Percentiles rank a stretch among this genome's conserved stretches.
Conservation (phyloP, 1,140 invertebrate genomes). For the Drosophila repletoides region DNA sequence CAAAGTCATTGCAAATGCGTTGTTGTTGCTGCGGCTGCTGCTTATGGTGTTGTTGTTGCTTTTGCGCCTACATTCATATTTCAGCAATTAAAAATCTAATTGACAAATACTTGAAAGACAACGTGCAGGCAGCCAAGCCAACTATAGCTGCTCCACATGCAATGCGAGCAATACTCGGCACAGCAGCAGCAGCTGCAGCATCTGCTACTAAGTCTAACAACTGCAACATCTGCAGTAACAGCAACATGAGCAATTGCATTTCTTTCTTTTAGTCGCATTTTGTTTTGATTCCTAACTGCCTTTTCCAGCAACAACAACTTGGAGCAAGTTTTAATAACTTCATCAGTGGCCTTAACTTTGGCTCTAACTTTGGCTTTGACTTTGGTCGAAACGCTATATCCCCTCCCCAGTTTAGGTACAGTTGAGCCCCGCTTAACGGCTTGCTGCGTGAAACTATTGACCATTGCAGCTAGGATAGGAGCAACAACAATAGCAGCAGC, state of each 20-base stretch:
- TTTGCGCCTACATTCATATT: conserved; percentile 79
- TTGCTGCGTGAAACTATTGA: conserved; percentile 65
- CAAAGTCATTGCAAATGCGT: conserved; percentile 46
- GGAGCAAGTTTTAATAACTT: conserved; percentile 69
- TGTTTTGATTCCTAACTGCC: conserved; percentile 20
- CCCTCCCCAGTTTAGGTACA: conserved; percentile 41
- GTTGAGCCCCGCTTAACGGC: conserved; percentile 65
- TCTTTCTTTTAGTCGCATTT: conserved; percentile 26
- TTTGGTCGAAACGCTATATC: not conserved
- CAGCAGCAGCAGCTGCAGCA: conserved; percentile 1
- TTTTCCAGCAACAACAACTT: conserved; percentile 6
- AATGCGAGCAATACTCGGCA: conserved; percentile 17
- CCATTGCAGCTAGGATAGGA: conserved; percentile 41
- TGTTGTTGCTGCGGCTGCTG: conserved; percentile 36
- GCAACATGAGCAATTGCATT: conserved; percentile 37
- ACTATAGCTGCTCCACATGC: conserved; percentile 32
- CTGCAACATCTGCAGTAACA: conserved; percentile 12
- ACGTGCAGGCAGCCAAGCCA: conserved; percentile 61
- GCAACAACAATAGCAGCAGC: not conserved
- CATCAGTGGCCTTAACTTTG: conserved; percentile 36
- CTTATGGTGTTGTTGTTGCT: conserved; percentile 23
- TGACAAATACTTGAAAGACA: conserved; percentile 78
- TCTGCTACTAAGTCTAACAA: conserved; percentile 39
- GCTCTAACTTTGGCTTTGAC: not conserved
- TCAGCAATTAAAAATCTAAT: conserved; percentile 81